Conservation (phyloP, 2,888 invertebrate genomes). For the Auanema sp. region DNA sequence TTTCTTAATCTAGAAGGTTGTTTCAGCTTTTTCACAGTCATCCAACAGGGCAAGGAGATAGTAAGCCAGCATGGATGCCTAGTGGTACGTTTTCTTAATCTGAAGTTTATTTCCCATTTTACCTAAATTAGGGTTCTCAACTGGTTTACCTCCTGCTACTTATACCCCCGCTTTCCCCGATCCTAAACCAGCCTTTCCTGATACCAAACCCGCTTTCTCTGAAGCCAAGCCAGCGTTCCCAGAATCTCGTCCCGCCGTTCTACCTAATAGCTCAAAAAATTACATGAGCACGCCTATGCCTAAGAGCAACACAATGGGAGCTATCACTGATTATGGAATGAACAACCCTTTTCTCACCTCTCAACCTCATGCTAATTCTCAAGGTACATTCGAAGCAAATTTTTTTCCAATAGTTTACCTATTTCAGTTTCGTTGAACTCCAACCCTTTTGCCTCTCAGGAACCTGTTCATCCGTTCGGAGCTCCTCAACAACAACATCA, state of each 20-base stretch:
- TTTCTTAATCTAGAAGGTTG: neutral
- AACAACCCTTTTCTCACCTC: slow-evolving; percentile 16
- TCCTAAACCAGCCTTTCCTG: too few relatives aligned
- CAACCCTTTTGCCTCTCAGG: neutral
- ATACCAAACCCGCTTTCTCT: too few relatives aligned
- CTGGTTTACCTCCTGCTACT: slow-evolving; percentile 16
- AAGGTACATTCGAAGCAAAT: neutral
- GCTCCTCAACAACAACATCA: neutral
- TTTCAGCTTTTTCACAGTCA: slow-evolving; percentile 7
- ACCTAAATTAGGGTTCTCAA: slow-evolving; percentile 17
- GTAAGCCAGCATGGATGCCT: slow-evolving; percentile 16
- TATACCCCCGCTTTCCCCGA: neutral
- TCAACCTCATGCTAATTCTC: neutral
- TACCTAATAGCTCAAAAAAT: neutral
- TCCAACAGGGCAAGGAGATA: neutral
- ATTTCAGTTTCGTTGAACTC: neutral
- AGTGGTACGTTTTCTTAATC: slow-evolving; percentile 4
- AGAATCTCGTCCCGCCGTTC: neutral
- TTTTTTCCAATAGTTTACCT: neutral
- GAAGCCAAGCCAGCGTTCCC: neutral
- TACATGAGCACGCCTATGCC: slow-evolving; percentile 9
- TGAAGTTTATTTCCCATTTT: neutral
- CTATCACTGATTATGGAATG: slow-evolving; percentile 14
- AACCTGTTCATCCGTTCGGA: neutral
- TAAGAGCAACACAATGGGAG: slow-evolving; percentile 20